Conservation (phyloP, 2,113 vertebrate species). For the Chaenogobius annularis region DNA sequence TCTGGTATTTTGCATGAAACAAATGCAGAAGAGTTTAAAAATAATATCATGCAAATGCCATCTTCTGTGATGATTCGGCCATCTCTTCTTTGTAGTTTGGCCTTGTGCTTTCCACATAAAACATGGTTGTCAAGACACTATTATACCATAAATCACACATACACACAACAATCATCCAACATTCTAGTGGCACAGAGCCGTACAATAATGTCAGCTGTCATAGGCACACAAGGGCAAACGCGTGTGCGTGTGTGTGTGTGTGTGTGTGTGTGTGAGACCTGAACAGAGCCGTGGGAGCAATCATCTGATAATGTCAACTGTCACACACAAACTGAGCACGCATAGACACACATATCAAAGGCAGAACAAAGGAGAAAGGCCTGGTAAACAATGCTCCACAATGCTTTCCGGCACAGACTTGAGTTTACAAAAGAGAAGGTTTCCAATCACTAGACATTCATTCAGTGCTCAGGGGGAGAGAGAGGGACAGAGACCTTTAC, state of each 20-base stretch:
- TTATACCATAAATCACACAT: slow-evolving; percentile 33
- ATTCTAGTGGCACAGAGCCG: slow-evolving; percentile 39
- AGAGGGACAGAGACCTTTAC: slow-evolving; percentile 60
- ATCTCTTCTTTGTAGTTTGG: background rate
- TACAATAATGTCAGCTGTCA: slow-evolving; percentile 57
- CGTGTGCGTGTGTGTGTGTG: background rate
- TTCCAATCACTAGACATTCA: slow-evolving; percentile 71
- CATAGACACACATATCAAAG: slow-evolving; percentile 32
- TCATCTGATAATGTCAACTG: slow-evolving; percentile 72
- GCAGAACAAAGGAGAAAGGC: slow-evolving; percentile 58
- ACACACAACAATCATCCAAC: slow-evolving; percentile 32
- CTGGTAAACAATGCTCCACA: slow-evolving; percentile 73
- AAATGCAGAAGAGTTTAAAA: background rate
- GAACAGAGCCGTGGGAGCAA: slow-evolving; percentile 49
- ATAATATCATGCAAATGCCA: background rate
- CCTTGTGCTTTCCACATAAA: slow-evolving; percentile 14
- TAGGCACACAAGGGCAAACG: slow-evolving; percentile 35
- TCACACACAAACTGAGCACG: slow-evolving; percentile 38
- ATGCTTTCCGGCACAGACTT: slow-evolving; percentile 67
- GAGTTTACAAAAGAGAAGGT: slow-evolving; percentile 72
- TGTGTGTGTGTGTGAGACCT: background rate
- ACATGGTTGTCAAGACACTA: slow-evolving; percentile 29
- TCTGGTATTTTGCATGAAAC: background rate
- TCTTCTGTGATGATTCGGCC: background rate
- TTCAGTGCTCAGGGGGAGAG: slow-evolving; percentile 43